phyloP scores from a whole-genome alignment of 1,140 invertebrate genomes.

The Ceratoteleas bidentatus region DNA sequence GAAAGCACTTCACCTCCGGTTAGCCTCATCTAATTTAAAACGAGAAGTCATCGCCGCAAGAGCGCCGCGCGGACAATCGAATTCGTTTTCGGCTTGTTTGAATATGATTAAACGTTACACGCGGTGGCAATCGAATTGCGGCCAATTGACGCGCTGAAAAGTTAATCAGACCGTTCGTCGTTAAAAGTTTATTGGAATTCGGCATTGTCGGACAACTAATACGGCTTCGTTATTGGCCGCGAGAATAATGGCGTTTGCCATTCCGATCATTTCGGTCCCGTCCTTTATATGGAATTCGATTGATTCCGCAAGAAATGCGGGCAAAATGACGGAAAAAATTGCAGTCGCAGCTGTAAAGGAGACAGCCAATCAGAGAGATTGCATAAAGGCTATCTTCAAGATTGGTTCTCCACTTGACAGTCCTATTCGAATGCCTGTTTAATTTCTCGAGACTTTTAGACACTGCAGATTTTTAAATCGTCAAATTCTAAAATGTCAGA shows the following conservation, averaged over 20 bases:
- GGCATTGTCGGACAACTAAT: slow-evolving; percentile 30
- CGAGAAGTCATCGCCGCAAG: background rate
- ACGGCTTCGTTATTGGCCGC: slow-evolving; percentile 34
- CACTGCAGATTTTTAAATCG: too few relatives aligned
- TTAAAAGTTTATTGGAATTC: slow-evolving; percentile 43
- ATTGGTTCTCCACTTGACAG: too few relatives aligned
- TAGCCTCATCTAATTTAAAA: background rate
- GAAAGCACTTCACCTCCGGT: too few relatives aligned
- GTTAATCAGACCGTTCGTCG: slow-evolving; percentile 46
- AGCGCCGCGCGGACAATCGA: slow-evolving; percentile 8
- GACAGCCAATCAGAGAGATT: too few relatives aligned
- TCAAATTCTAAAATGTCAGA: too few relatives aligned
- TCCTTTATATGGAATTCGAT: background rate
- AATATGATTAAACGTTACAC: slow-evolving; percentile 38
- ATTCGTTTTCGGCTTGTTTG: slow-evolving; percentile 27
- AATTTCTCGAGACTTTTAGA: too few relatives aligned
- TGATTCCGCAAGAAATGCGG: too few relatives aligned
- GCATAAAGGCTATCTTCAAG: too few relatives aligned
- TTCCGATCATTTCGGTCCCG: slow-evolving; percentile 18
- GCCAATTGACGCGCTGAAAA: slow-evolving; percentile 36
- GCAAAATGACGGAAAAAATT: too few relatives aligned
- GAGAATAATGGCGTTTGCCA: slow-evolving; percentile 20
- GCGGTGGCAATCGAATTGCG: slow-evolving; percentile 14
- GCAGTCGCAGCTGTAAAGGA: too few relatives aligned
- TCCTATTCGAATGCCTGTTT: too few relatives aligned